phyloP scores from a whole-genome alignment of 2,797 vertebrate species.

The Mionectes olivaceus region DNA sequence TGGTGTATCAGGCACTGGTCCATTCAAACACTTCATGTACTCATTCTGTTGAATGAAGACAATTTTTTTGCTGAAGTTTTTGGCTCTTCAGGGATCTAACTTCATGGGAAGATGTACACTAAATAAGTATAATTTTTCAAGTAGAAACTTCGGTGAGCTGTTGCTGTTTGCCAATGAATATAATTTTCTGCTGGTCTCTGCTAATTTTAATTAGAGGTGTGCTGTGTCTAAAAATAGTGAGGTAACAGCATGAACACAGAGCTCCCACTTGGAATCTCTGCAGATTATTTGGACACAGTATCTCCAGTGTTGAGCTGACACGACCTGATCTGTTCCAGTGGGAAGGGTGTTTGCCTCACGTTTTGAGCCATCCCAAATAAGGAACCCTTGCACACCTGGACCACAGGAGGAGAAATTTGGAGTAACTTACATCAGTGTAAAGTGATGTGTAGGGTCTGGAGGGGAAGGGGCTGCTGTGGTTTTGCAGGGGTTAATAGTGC shows the following conservation, averaged over 20 bases:
- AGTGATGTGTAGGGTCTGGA: not conserved
- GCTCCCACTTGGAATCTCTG: not conserved
- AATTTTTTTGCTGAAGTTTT: not conserved
- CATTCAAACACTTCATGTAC: not conserved
- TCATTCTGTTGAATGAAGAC: not conserved
- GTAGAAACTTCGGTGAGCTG: not conserved
- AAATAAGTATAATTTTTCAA: not conserved
- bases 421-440: accelerated
- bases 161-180: not conserved
- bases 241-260: not conserved
- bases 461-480: not conserved
- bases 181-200: not conserved
- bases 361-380: not conserved
- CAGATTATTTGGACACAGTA: not conserved
- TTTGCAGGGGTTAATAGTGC: not conserved
- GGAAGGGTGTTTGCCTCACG: not conserved
- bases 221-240: not conserved
- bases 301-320: not conserved
- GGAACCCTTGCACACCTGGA: not conserved
- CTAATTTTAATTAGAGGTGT: not conserved
- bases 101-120: not conserved
- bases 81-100: not conserved
- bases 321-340: not conserved
- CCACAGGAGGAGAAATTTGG: not conserved
- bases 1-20: not conserved